Base-by-base conservation (phyloP, 2,888 invertebrate species). In the Selenia dentaria region DNA sequence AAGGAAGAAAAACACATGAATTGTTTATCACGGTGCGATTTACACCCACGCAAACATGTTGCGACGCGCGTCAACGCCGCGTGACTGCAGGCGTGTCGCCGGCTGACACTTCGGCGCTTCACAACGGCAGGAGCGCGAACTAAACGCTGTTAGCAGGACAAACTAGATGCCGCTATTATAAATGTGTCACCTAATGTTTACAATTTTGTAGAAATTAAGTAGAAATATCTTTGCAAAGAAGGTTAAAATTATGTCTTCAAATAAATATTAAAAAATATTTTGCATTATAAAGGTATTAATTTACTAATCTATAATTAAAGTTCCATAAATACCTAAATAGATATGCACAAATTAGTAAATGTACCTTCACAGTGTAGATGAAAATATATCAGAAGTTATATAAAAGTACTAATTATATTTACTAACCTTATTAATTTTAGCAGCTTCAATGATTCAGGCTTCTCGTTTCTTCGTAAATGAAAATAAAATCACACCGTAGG, bases 61-160 rank as follows among this genome's bases (percentile, higher is more conserved):
- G 75, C 81, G 75, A 81, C 87, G 85, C 87, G 84, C 83, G 83
- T 80, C 85, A 87, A 86, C 88, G 88, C 87, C 86, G 88, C 88
- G 86, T 88, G 88, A 87, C 89, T 90, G 86, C 83, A 82, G 82
- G 82, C 83, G 84, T 83, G 83, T 77, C 80, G 80, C 70, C 79
- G 82, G 74, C 67, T 86, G 85, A 84, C 83, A 86, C 79, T 76
- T 83, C 67, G 81, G 85, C 87, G 88, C 85, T 71, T 50, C 25
- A 24, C 38, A 25, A 53, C 60, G 80, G 70, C 53, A 53, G 54
- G 51, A 64, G 36, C 35, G 10, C 0, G 68, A 78, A 83, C 76
- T 79, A 77, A 35, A 18, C 41, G 5, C 6, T 29, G 48, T 41
- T 43, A 39, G 24, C 10, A 46, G 42, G 46, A 31, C 6, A 29